Base-by-base conservation (phyloP, 2,888 invertebrate genomes). In the Napeogenes sylphis region DNA sequence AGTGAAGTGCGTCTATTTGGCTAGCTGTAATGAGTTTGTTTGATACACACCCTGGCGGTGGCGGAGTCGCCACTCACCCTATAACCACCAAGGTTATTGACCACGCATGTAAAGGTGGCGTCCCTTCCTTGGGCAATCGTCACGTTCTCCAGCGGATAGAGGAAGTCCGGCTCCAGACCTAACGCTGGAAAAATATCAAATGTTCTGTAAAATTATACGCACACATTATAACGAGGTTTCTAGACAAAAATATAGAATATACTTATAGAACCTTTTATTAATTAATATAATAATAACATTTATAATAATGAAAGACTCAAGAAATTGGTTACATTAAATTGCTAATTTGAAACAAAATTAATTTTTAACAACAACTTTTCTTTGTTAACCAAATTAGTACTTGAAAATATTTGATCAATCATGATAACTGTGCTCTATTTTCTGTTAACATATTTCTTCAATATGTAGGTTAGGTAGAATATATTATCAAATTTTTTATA, bases 51-150 rank as follows among this genome's bases (percentile, higher is more conserved):
- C 95, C 95, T 94, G 92, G 94, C 94, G 85, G 93, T 94, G 92
- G 94, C 92, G 92, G 93, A 92, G 92, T 95, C 95, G 92, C 95
- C 95, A 96, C 96, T 96, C 96, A 97, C 97, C 95, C 95, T 94
- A 92, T 95, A 93, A 92, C 94, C 94, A 79, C 94, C 94, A 83
- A 96, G 93, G 92, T 96, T 95, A 92, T 95, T 95, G 80, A 96
- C 95, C 81, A 95, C 94, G 83, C 96, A 96, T 73, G 95, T 95
- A 91, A 96, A 95, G 83, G 94, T 94, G 74, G 95, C 95, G 90
- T 96, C 95, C 75, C 95, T 91, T 69, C 96, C 96, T 85, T 95
- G 95, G 69, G 95, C 93, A 77, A 96, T 94, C 71, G 96, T 96
- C 87, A 96, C 93, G 92, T 96, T 96, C 91, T 95, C 94, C 91